Conservation (phyloP, 2,888 invertebrate species). For the Lacanobia oleracea region DNA sequence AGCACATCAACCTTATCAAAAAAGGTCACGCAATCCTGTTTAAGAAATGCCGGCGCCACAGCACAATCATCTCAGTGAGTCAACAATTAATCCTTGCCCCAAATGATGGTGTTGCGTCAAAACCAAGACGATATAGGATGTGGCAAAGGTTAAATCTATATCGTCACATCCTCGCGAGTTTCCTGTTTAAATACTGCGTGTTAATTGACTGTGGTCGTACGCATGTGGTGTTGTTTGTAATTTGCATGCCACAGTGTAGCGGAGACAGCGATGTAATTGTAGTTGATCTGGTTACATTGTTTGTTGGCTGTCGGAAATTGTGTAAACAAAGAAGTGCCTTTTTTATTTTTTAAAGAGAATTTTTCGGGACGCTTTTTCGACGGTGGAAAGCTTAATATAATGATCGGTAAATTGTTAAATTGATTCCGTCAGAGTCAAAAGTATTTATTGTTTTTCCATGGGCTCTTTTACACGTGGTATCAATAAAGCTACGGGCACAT, state of each 20-base stretch:
- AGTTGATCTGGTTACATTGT: conserved; percentile 26
- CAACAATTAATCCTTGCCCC: conserved; percentile 76
- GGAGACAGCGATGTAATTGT: conserved; percentile 34
- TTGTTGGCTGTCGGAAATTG: conserved; percentile 28
- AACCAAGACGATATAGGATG: conserved; percentile 87
- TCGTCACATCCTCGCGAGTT: conserved; percentile 87
- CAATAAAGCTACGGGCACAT: too few species aligned
- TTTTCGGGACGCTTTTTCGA: not conserved
- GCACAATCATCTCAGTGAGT: conserved; percentile 72
- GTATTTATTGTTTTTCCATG: not conserved
- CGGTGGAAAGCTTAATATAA: not conserved
- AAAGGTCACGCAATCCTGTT: conserved; percentile 61
- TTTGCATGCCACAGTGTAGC: conserved; percentile 66
- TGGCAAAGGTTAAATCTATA: conserved; percentile 89
- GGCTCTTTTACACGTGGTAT: not conserved
- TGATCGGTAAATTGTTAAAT: not conserved
- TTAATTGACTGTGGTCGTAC: conserved; percentile 82
- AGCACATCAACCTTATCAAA: conserved; percentile 42
- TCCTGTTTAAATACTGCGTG: conserved; percentile 84
- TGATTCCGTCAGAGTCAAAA: not conserved
- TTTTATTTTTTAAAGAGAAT: conserved; percentile 18
- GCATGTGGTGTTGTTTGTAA: conserved; percentile 70
- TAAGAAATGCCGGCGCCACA: conserved; percentile 62
- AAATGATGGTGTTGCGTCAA: conserved; percentile 75
- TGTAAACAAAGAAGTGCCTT: conserved; percentile 9